Evolutionary conservation across 2,888 invertebrate genomes (phyloP).

Genomic region (Geophilus truncorum): DNA sequence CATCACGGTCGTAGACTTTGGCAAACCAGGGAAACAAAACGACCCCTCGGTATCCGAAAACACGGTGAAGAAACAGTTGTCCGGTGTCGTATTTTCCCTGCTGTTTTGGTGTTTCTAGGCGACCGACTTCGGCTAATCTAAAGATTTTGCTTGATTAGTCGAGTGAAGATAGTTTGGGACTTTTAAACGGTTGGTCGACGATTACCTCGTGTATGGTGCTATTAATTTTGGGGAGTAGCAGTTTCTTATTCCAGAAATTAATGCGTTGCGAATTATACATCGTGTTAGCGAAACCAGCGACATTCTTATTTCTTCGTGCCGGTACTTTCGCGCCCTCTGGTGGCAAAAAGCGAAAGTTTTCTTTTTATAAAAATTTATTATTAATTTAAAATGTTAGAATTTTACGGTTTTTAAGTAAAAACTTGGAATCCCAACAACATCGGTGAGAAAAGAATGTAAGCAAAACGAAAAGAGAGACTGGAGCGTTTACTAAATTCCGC

Average conservation of each 20-base stretch:
- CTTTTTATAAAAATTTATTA: no score
- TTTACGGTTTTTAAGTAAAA: no score
- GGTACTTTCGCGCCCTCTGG: no score
- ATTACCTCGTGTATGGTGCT: slow-evolving; percentile 23
- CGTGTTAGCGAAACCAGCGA: neutral
- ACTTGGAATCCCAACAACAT: no score
- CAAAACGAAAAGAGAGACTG: no score
- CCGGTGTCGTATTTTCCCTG: slow-evolving; percentile 92
- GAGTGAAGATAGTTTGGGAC: no score
- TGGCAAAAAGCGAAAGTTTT: no score
- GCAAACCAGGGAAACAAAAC: slow-evolving; percentile 96
- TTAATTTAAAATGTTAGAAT: no score
- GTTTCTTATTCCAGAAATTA: neutral
- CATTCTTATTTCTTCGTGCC: neutral
- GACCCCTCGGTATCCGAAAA: slow-evolving; percentile 96
- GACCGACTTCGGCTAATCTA: slow-evolving; percentile 91
- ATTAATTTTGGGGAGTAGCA: neutral
- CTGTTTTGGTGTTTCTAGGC: slow-evolving; percentile 76
- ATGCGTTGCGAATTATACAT: neutral
- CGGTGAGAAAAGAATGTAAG: no score
- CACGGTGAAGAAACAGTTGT: slow-evolving; percentile 85
- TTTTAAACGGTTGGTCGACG: no score
- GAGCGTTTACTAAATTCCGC: no score
- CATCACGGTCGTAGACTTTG: slow-evolving; percentile 87
- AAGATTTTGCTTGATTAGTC: neutral